Percentiles rank a stretch among this genome's conserved stretches.
These are phyloP conservation scores for Rotaria sp. DNA, from an alignment of 2,888 invertebrate species.

Conservation along the genomic window DNA sequence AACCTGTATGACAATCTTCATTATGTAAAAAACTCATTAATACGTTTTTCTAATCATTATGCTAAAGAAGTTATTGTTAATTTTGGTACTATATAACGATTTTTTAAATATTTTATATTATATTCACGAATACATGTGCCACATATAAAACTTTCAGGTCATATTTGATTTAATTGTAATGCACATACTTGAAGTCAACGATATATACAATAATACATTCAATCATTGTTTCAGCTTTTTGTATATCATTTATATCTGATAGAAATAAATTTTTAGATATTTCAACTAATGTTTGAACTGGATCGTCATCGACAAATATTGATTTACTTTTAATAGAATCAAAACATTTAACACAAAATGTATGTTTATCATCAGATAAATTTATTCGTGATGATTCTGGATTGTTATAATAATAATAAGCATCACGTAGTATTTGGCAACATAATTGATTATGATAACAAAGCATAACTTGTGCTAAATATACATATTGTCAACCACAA, in stretches of 20 bases:
- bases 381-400: constrained; percentile 33
- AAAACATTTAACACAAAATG: constrained; percentile 99
- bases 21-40: constrained; percentile 86
- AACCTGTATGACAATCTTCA: constrained; percentile 80
- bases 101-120: constrained; percentile 65
- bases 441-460: constrained; percentile 90
- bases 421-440: constrained; percentile 93
- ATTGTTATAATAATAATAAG: constrained; percentile 69
- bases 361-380: constrained; percentile 68
- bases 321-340: constrained; percentile 96
- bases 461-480: constrained; percentile 95
- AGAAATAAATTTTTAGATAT: constrained; percentile 42
- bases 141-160: constrained; percentile 75
- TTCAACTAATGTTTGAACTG: constrained; percentile 66
- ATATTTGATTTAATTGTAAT: constrained; percentile 85
- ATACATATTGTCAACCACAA: constrained; percentile 93
- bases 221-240: constrained; percentile 63
- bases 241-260: constrained; percentile 42
- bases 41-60: constrained; percentile 89
- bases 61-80: constrained; percentile 77
- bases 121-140: constrained; percentile 90
- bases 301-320: constrained; percentile 92
- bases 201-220: constrained; percentile 89
- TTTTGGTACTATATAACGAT: constrained; percentile 22
- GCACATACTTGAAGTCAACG: constrained; percentile 97